These are phyloP conservation scores for Mobula hypostoma DNA, from an alignment of 2,113 vertebrate genomes.

Conservation along the genomic window DNA sequence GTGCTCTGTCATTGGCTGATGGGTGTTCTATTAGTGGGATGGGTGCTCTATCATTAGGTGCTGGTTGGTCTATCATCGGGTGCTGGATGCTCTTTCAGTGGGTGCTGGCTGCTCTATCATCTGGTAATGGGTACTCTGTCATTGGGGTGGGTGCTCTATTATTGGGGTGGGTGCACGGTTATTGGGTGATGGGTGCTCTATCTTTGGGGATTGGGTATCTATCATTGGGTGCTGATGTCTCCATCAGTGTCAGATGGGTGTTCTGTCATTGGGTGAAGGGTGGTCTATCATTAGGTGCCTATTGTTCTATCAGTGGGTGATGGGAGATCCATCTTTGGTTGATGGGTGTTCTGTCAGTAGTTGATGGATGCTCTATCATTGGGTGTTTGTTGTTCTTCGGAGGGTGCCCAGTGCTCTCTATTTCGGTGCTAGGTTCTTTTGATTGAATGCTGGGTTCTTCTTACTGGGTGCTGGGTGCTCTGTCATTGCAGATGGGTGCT, in stretches of 20 bases:
- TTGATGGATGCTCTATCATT: background rate
- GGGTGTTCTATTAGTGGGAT: too few species aligned
- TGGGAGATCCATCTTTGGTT: too few species aligned
- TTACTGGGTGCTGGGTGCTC: background rate
- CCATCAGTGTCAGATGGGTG: background rate
- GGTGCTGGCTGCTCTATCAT: too few species aligned
- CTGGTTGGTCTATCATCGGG: too few species aligned
- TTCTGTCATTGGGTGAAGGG: background rate
- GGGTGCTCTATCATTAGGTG: too few species aligned
- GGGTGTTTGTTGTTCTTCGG: background rate
- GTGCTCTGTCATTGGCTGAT: too few species aligned
- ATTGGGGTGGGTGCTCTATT: too few species aligned
- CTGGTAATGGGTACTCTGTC: too few species aligned
- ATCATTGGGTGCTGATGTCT: background rate
- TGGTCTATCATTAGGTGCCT: background rate
- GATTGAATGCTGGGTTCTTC: background rate
- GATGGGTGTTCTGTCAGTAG: background rate
- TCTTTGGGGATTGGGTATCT: too few species aligned
- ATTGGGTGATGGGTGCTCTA: background rate
- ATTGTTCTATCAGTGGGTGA: background rate
- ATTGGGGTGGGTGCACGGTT: too few species aligned
- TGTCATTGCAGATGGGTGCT: background rate
- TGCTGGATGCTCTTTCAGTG: too few species aligned
- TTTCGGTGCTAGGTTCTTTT: background rate
- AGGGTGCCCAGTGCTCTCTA: background rate